These are phyloP conservation scores for Dynastes tityus DNA, from an alignment of 2,888 invertebrate species.

Conservation along the genomic window DNA sequence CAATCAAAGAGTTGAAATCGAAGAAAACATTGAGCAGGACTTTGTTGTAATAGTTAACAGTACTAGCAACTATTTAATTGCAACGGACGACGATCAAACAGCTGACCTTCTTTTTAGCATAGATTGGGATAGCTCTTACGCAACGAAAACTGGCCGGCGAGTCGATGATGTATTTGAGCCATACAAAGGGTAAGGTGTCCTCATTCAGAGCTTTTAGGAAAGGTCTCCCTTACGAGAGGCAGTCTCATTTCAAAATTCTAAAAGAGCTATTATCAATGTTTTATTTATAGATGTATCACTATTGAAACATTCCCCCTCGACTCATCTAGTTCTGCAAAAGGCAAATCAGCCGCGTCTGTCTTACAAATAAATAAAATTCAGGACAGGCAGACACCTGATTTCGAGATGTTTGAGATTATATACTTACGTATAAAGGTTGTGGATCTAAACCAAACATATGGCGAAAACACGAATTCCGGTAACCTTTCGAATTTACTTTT, in stretches of 20 bases:
- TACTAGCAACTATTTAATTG: slow-evolving; percentile 62
- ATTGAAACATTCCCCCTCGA: slow-evolving; percentile 56
- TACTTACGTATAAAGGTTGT: slow-evolving; percentile 73
- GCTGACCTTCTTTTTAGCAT: slow-evolving; percentile 75
- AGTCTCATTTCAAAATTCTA: background rate
- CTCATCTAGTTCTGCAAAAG: background rate
- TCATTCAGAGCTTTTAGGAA: too few species aligned
- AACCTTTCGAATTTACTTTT: slow-evolving; percentile 41
- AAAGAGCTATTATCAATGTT: background rate
- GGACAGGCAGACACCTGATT: slow-evolving; percentile 67
- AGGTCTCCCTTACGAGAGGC: too few species aligned
- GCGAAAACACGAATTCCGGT: slow-evolving; percentile 72
- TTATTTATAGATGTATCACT: slow-evolving; percentile 62
- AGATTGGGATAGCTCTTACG: slow-evolving; percentile 74
- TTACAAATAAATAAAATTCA: slow-evolving; percentile 49
- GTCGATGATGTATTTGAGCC: slow-evolving; percentile 62
- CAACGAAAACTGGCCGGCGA: slow-evolving; percentile 71
- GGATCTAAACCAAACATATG: slow-evolving; percentile 71
- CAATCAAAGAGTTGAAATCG: slow-evolving; percentile 66
- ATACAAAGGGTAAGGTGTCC: slow-evolving; percentile 62
- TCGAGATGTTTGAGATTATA: slow-evolving; percentile 75
- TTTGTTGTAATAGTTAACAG: slow-evolving; percentile 65
- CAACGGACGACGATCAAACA: slow-evolving; percentile 76
- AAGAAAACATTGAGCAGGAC: slow-evolving; percentile 73
- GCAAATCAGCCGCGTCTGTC: slow-evolving; percentile 1